Base-by-base conservation (phyloP, 2,113 vertebrate genomes). In the Periophthalmodon schlosseri region DNA sequence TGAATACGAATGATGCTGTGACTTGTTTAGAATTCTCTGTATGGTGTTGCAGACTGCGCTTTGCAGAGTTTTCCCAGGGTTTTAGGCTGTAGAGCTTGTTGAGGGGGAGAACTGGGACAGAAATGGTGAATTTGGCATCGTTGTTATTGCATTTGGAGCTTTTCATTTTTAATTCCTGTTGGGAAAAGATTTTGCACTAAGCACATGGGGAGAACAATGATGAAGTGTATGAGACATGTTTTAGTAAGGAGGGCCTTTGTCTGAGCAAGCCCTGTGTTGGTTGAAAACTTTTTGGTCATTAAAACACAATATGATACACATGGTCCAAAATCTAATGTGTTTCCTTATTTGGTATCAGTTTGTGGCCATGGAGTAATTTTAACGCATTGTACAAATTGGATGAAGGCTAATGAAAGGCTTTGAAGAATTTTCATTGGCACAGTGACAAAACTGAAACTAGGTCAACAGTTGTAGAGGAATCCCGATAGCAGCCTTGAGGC, bases 21-120 rank as follows among this genome's bases (percentile, higher is more conserved):
- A 86, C 83, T 82, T 78, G 90, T 89, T 89, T 83, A 86, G 79
- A 84, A 91, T 90, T 93, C 89, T 65, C 83, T 72, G 56, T 60
- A 24, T 58, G 75, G 60, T 46, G 65, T 28, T 61, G 70, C 49
- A 16, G 34, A 66, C 57, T 16, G 21, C 57, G 49, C 73, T 49
- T 69, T 77, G 72, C 70, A 74, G 63, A 85, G n/a, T 74, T 77
- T 90, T 88, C 83, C 52, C 81, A 80, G 78, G 70, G 76, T 77
- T 75, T 72, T 75, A 57, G 75, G 50, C 61, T 74, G 46, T 39
- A 54, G 46, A 20, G 63, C 33, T 57, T 54, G 60, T 46, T 65
- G 33, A 16, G 56, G 72, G 34, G 70, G 56, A 52, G 36, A 63
- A 66, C 56, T 36, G 52, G 74, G 71, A 52, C 24, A 56, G 54